These are phyloP conservation scores for Lasiurus borealis DNA, from an alignment of 2,113 vertebrate species.

Conservation along the genomic window DNA sequence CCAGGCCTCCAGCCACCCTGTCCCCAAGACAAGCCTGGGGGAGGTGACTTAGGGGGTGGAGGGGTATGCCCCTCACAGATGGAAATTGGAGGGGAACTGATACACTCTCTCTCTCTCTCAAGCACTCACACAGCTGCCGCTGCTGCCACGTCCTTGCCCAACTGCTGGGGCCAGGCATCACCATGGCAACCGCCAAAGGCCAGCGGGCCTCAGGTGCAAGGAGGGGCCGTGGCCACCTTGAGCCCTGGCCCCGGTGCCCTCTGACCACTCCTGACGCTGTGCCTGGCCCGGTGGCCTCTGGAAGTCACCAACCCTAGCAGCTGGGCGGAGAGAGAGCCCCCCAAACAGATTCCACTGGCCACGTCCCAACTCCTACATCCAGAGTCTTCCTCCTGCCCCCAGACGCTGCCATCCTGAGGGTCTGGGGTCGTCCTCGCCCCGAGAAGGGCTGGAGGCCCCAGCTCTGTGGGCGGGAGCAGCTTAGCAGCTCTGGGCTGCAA, in stretches of 20 bases:
- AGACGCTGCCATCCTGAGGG: not conserved
- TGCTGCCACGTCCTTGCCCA: conserved; percentile 69
- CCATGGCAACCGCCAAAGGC: conserved; percentile 79
- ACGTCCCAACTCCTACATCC: accelerated
- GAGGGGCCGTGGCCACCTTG: conserved; percentile 44
- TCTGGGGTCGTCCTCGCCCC: not conserved
- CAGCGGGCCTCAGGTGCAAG: conserved; percentile 74
- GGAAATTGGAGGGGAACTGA: not conserved
- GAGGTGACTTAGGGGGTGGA: not conserved
- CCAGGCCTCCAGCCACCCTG: too few species aligned
- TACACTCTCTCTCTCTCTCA: not conserved
- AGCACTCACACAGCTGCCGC: not conserved
- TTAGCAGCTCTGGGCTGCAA: conserved; percentile 84
- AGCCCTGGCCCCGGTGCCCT: conserved; percentile 34
- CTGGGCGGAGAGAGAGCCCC: not conserved
- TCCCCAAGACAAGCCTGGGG: too few species aligned
- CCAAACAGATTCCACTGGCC: not conserved
- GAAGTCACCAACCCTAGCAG: not conserved
- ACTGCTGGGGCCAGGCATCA: conserved; percentile 69
- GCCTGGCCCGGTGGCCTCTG: not conserved
- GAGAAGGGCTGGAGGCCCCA: not conserved
- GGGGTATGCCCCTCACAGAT: not conserved
- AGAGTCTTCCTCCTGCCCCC: not conserved
- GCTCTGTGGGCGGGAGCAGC: not conserved
- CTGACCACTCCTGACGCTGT: not conserved